These are phyloP conservation scores for Laterallus jamaicensis DNA, from an alignment of 2,113 vertebrate genomes.

Conservation along the genomic window DNA sequence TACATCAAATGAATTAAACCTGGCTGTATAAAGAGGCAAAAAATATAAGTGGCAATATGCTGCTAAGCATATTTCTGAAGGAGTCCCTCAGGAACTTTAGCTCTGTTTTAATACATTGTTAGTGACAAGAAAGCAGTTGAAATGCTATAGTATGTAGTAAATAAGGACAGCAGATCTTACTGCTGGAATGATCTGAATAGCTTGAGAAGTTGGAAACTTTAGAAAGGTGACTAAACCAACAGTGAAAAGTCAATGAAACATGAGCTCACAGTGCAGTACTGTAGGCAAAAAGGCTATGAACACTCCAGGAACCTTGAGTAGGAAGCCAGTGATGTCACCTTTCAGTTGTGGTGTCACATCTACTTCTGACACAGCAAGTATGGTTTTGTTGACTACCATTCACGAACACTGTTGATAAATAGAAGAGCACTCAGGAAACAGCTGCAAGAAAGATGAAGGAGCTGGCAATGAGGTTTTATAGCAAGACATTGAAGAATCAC, in stretches of 20 bases:
- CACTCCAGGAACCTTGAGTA: not conserved
- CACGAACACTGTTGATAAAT: not conserved
- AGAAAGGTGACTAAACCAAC: not conserved
- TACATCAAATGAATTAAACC: not conserved
- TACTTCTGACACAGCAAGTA: not conserved
- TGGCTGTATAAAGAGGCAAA: not conserved
- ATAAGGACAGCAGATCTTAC: not conserved
- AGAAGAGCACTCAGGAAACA: slow-evolving; percentile 13
- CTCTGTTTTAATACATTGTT: not conserved
- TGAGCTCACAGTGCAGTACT: not conserved
- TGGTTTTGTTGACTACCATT: not conserved
- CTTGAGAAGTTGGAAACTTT: not conserved
- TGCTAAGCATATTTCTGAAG: not conserved
- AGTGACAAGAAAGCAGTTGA: not conserved
- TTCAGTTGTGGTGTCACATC: not conserved
- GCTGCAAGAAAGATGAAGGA: slow-evolving; percentile 33
- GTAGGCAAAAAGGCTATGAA: not conserved
- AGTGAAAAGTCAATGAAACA: not conserved
- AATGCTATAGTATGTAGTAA: not conserved
- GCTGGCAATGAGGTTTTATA: not conserved
- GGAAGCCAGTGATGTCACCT: not conserved
- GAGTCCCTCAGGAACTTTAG: not conserved
- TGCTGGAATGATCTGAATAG: not conserved
- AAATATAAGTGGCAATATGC: not conserved
- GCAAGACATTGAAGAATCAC: not conserved